Percentiles rank a stretch among this genome's conserved stretches.
These are phyloP conservation scores for Diadema setosum DNA, from an alignment of 35 echinoderm and acorn worm genomes.

Conservation along the genomic window DNA sequence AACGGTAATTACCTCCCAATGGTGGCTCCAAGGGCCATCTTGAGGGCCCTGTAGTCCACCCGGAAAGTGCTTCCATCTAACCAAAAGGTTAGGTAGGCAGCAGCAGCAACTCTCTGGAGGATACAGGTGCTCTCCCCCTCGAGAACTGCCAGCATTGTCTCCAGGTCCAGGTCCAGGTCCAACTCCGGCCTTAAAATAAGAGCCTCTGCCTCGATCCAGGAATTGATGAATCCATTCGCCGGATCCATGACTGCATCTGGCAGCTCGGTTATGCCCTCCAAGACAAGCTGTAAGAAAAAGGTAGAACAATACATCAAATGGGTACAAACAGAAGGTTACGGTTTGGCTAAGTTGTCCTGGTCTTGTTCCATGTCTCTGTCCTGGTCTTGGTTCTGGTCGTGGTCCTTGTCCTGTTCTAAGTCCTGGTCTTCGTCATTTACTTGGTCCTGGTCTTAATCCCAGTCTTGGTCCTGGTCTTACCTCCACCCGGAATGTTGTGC, in stretches of 20 bases:
- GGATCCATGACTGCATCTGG: background rate
- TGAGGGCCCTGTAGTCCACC: background rate
- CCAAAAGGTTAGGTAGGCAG: background rate
- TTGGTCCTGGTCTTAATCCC: background rate
- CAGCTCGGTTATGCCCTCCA: background rate
- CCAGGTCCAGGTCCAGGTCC: background rate
- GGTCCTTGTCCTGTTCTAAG: background rate
- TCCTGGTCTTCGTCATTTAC: background rate
- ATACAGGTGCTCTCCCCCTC: background rate
- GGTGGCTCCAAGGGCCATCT: background rate
- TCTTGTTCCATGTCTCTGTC: background rate
- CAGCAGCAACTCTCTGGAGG: background rate
- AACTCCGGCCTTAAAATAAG: background rate
- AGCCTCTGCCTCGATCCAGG: background rate
- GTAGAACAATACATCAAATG: too few species aligned
- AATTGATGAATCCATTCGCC: background rate
- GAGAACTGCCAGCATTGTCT: background rate
- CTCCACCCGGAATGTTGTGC: background rate
- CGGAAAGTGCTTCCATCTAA: background rate
- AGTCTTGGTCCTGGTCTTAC: background rate
- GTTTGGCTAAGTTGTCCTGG: background rate
- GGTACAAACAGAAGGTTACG: too few species aligned
- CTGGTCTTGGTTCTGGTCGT: background rate
- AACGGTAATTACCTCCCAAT: background rate
- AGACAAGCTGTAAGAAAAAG: background rate